Percentiles rank a stretch among this genome's conserved stretches.
phyloP scores from a whole-genome alignment of 2,888 invertebrate genomes.

The Cataglyphis rosenhaueri region DNA sequence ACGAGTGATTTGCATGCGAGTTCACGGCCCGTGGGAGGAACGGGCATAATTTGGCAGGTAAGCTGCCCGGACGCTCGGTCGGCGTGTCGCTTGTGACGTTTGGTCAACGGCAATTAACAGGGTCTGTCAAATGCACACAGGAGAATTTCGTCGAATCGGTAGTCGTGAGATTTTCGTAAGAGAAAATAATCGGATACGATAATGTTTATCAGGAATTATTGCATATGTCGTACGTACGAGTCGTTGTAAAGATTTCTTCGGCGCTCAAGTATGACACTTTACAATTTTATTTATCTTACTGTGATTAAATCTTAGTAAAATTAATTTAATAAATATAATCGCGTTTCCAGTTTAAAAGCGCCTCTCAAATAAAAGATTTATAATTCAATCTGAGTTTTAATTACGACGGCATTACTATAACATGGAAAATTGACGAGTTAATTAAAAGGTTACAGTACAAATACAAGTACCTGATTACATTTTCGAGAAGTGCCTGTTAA shows the following conservation, averaged over 20 bases:
- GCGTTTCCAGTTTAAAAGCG: not conserved
- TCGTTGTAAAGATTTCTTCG: not conserved
- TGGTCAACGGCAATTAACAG: constrained; percentile 74
- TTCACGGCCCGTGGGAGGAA: constrained; percentile 62
- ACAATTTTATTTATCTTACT: constrained; percentile 27
- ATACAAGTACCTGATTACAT: constrained; percentile 28
- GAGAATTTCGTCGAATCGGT: constrained; percentile 4
- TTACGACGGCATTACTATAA: constrained; percentile 19
- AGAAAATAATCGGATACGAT: not conserved
- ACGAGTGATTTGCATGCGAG: constrained; percentile 78
- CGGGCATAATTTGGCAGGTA: constrained; percentile 74
- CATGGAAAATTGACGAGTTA: constrained; percentile 28
- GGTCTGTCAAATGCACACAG: constrained; percentile 15
- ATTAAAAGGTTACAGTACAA: constrained; percentile 40
- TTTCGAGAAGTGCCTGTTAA: constrained; percentile 26
- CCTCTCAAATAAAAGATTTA: constrained; percentile 15
- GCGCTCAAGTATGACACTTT: not conserved
- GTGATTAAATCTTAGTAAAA: not conserved
- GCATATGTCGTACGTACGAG: not conserved
- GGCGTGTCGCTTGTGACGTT: constrained; percentile 70
- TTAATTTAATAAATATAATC: constrained; percentile 38
- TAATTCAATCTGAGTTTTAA: constrained; percentile 41
- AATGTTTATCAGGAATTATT: constrained; percentile 16
- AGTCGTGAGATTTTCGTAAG: not conserved
- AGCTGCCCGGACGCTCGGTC: constrained; percentile 66